Conservation (phyloP, 2,888 invertebrate genomes). For the Neoascia interrupta region DNA sequence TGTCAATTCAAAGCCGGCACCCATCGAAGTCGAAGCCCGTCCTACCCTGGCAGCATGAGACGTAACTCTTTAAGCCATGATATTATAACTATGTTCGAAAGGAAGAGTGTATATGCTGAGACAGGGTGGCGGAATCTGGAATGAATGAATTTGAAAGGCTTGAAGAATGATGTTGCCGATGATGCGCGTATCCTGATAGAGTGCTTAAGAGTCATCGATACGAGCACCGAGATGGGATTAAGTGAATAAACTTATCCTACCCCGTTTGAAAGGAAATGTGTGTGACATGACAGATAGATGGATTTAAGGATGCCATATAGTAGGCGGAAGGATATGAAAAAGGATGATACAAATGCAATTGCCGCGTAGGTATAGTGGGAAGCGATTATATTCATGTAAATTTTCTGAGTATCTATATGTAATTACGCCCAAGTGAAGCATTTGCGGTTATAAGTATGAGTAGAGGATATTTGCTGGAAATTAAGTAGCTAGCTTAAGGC, state of each 20-base stretch:
- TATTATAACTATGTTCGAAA: conserved; percentile 28
- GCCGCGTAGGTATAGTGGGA: conserved; percentile 12
- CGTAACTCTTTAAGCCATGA: conserved; percentile 31
- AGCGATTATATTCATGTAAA: conserved; percentile 30
- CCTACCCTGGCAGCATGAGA: no score
- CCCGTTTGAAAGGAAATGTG: not conserved
- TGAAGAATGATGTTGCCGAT: conserved; percentile 51
- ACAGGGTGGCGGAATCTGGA: not conserved
- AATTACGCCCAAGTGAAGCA: no score
- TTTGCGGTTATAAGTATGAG: no score
- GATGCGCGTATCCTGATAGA: conserved; percentile 54
- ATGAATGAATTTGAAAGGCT: conserved; percentile 14
- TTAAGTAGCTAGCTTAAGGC: no score
- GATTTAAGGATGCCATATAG: not conserved
- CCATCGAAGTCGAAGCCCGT: not conserved
- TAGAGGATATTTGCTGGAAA: no score
- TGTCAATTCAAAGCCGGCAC: conserved; percentile 27
- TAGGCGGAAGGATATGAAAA: conserved; percentile 13
- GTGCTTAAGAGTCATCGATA: conserved; percentile 50
- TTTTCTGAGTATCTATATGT: no score
- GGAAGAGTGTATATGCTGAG: not conserved
- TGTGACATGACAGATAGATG: not conserved
- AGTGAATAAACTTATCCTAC: conserved; percentile 23
- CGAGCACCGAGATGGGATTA: conserved; percentile 32
- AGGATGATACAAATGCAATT: conserved; percentile 48